Percentiles rank a stretch among this genome's conserved stretches.
Evolutionary conservation across 2,888 invertebrate genomes (phyloP).

Genomic region (Neoitamus cyanurus): DNA sequence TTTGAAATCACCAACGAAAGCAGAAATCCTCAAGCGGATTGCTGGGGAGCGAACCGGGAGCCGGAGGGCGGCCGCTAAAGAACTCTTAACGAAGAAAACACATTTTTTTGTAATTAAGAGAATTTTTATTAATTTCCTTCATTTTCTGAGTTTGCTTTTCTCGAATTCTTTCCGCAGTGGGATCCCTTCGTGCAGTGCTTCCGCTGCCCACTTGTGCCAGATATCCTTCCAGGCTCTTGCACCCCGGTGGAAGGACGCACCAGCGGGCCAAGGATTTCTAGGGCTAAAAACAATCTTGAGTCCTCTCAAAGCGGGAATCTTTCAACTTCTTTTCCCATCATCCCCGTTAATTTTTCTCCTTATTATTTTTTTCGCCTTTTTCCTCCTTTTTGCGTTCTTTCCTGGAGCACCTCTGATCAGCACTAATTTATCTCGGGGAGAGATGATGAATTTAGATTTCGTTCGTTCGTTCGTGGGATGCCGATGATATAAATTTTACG

Average conservation of each 20-base stretch:
- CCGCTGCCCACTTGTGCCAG: conserved; percentile 36
- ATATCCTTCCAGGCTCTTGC: conserved; percentile 35
- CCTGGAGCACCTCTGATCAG: conserved; percentile 26
- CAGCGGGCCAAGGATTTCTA: conserved; percentile 4
- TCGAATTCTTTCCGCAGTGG: conserved; percentile 30
- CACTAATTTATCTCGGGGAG: conserved; percentile 41
- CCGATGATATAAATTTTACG: conserved; percentile 42
- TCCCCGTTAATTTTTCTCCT: not conserved
- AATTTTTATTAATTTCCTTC: conserved; percentile 46
- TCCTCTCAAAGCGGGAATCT: conserved; percentile 9
- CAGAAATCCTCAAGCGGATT: conserved; percentile 24
- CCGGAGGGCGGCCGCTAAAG: conserved; percentile 32
- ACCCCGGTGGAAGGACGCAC: not conserved
- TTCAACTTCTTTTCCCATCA: conserved; percentile 3
- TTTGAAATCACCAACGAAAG: conserved; percentile 36
- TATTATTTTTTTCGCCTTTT: conserved; percentile 4
- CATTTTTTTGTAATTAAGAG: conserved; percentile 47
- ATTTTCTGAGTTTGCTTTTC: conserved; percentile 41
- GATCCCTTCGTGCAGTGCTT: not conserved
- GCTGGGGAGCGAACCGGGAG: conserved; percentile 6
- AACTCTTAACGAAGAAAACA: conserved; percentile 48
- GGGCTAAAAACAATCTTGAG: conserved; percentile 31
- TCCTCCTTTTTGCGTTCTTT: not conserved
- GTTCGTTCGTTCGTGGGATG: not conserved
- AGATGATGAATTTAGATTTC: conserved; percentile 44